phyloP scores from a whole-genome alignment of 2,888 invertebrate genomes.

The Nomada fabriciana region DNA sequence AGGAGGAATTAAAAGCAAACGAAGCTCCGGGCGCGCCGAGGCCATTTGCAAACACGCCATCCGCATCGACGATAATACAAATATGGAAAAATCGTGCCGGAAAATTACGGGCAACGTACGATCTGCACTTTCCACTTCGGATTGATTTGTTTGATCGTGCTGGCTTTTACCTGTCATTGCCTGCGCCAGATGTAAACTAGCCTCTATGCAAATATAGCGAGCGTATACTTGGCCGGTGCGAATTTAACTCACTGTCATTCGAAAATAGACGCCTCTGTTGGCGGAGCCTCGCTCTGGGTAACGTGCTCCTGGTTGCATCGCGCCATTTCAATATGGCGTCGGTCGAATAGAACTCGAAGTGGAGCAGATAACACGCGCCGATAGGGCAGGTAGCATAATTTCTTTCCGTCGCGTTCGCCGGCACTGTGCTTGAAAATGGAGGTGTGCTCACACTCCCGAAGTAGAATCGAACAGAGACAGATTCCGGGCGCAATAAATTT shows the following conservation, averaged over 20 bases:
- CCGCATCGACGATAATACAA: background rate
- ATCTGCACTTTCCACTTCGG: too few species aligned
- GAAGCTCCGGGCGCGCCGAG: background rate
- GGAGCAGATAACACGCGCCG: background rate
- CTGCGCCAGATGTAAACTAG: too few species aligned
- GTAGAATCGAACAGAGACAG: too few species aligned
- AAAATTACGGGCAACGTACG: background rate
- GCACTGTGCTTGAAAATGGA: background rate
- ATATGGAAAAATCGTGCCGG: background rate
- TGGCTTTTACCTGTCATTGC: too few species aligned
- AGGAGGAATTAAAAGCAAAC: slow-evolving; percentile 7
- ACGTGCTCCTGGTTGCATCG: background rate
- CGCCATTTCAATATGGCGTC: slow-evolving; percentile 46
- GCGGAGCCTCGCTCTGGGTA: background rate
- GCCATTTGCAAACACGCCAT: slow-evolving; percentile 7
- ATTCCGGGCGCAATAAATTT: slow-evolving; percentile 13
- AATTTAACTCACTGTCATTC: background rate
- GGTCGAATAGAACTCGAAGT: slow-evolving; percentile 4
- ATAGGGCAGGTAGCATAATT: background rate
- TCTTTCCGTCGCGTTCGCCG: background rate
- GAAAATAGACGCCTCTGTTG: background rate
- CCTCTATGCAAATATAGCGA: too few species aligned
- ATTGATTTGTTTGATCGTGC: too few species aligned
- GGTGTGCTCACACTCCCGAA: background rate
- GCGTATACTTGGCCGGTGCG: too few species aligned